Base-by-base conservation (phyloP, 2,888 invertebrate species). In the Vesta saturnalis region DNA sequence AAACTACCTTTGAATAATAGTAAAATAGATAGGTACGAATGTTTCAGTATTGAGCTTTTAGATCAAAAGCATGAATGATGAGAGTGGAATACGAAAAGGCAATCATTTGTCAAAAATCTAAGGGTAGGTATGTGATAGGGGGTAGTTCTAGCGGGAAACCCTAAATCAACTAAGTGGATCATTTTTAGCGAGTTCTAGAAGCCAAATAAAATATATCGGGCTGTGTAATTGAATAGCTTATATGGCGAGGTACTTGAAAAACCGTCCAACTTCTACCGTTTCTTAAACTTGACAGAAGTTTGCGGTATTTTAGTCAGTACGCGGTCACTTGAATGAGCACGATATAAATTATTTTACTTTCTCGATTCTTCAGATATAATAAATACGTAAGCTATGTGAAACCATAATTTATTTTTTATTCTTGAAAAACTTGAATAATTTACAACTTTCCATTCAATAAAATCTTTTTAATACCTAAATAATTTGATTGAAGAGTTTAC, bases 161-260 rank as follows among this genome's bases (percentile, higher is more conserved):
- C 69, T 71, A 71, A 75, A 78, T 77, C 77, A 76, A 72, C 75
- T 79, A 78, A 79, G 78, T 78, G 79, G 78, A 78, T 78, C 79
- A 78, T 79, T 79, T 80, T 79, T 79, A 79, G 73, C 74, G 71
- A 69, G 60, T 59, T 67, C 64, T 68, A 39, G 64, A 63, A 67
- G 69, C 66, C 66, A 74, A 72, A 73, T 72, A 73, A 72, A 73
- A 71, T 71, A 63, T 72, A 70, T 71, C 66, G 60, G 70, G 62
- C 67, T 69, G 60, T 67, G 72, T 76, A 74, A 76, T 73, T 76
- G 76, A 76, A 74, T 72, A 73, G 72, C 70, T 70, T 67, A 63
- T 69, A 64, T 61, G 71, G 68, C 62, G 69, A 66, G 69, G 70
- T 72, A 67, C 72, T 69, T 63, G 71, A 74, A 71, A 70, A 72